phyloP scores from a whole-genome alignment of 1,140 invertebrate species.

The Laodelphax striatellus region DNA sequence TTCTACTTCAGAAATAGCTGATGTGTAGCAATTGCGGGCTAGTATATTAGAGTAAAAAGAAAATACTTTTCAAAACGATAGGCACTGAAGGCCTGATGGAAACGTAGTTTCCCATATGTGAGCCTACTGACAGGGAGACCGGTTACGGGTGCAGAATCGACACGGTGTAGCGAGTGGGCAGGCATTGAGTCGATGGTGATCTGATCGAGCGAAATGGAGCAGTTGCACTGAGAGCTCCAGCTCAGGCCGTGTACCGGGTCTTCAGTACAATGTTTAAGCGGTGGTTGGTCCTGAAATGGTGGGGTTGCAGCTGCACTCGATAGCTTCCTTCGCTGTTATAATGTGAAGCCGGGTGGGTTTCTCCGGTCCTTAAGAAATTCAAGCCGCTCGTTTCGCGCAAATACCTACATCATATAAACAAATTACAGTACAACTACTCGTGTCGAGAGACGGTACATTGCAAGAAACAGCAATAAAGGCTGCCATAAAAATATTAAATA shows the following conservation, averaged over 20 bases:
- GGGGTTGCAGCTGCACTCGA: constrained; percentile 30
- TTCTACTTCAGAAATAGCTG: too few species aligned
- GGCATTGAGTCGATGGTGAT: neutral
- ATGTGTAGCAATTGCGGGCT: too few species aligned
- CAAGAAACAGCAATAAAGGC: too few species aligned
- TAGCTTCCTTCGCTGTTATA: constrained; percentile 39
- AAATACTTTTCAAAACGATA: neutral
- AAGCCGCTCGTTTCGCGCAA: constrained; percentile 37
- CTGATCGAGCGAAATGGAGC: neutral
- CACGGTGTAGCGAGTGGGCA: neutral
- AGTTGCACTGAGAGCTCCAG: constrained; percentile 7
- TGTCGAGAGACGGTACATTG: too few species aligned
- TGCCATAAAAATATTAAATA: too few species aligned
- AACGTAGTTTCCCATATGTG: too few species aligned
- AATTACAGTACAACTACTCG: too few species aligned
- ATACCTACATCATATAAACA: constrained; percentile 27
- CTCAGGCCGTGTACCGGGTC: constrained; percentile 13
- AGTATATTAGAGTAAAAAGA: too few species aligned
- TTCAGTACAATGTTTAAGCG: constrained; percentile 12
- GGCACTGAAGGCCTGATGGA: too few species aligned
- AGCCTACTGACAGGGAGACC: neutral
- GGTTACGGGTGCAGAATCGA: neutral
- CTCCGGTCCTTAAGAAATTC: constrained; percentile 38
- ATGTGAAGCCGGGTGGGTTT: constrained; percentile 46
- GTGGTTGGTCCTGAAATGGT: constrained; percentile 19